Base-by-base conservation (phyloP, 1,140 invertebrate species). In the Acarapis woodi region DNA sequence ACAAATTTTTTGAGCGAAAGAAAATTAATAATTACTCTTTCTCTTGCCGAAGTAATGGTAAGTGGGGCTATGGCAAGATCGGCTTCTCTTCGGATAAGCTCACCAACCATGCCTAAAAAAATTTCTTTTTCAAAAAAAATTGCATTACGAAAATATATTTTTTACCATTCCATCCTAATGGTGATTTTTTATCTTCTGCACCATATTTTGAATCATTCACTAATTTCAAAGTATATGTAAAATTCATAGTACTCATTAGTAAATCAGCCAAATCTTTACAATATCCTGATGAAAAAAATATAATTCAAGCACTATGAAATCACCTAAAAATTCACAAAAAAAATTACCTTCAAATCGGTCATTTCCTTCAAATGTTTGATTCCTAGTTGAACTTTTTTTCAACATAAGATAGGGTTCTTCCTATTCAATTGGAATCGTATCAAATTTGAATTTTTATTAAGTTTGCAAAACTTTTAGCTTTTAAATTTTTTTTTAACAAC, bases 61-160 rank as follows among this genome's bases (percentile, higher is more conserved):
- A 97, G 66, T 8, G 85, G 73, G n/a, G 85, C 82, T 32, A 97
- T 78, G 1, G 83, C 79, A 46, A 96, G 70, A 56, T 97, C 87
- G 2, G 85, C 87, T 62, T 88, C 80, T 83, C 25, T 23, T 35
- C 34, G 6, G 5, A 35, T 35, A 3, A 35, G 16, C 18, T 35
- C 34, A n/a, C 34, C 34, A 16, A 96, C 74, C 68, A 96, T 80
- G 29, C 18, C 22, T 10, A 32, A 3, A 20, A n/a, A n/a, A n/a
- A n/a, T n/a, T n/a, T n/a, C n/a, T n/a, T n/a, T n/a, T n/a, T n/a
- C n/a, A 21, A 4, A 53, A 63, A 69, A 64, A 87, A 85, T 67
- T 77, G 70, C 49, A 78, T 65, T n/a, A 93, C 68, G 32, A 96
- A 62, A 59, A 94, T 82, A 29, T 82, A 78, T 21, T 96, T 73